A percentile compares a stretch with the other conserved stretches of the same genome.
Evolutionary conservation across 2,888 invertebrate species (phyloP).

Genomic region (Drosophila rellima): DNA sequence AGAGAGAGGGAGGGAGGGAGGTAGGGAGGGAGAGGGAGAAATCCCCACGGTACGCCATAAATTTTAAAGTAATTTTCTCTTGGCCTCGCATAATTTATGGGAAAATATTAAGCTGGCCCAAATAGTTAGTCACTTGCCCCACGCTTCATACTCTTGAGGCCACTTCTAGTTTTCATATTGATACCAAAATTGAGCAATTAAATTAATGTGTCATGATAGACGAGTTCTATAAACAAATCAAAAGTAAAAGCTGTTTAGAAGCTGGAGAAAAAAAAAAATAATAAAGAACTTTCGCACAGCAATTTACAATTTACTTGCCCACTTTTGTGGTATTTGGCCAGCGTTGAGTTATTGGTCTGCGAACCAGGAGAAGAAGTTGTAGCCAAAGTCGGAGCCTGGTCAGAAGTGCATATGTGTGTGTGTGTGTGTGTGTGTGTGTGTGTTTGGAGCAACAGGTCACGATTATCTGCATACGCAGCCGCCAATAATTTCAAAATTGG

Average conservation of each 20-base stretch:
- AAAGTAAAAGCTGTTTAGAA: constrained; percentile 10
- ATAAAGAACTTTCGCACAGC: constrained; percentile 51
- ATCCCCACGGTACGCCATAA: constrained; percentile 69
- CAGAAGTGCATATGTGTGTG: constrained; percentile 31
- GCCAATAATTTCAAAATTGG: constrained; percentile 83
- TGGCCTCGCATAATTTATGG: constrained; percentile 77
- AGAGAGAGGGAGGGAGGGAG: background rate
- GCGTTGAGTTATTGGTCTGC: constrained; percentile 60
- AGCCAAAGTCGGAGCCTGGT: constrained; percentile 1
- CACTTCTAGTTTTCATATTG: no score
- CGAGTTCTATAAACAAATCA: constrained; percentile 43
- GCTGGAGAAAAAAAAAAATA: constrained; percentile 16
- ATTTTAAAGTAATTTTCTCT: constrained; percentile 82
- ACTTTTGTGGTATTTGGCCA: constrained; percentile 42
- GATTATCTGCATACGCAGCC: constrained; percentile 83
- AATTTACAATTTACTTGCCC: constrained; percentile 39
- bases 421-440: constrained; percentile 39
- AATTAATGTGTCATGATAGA: constrained; percentile 57
- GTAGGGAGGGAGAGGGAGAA: background rate
- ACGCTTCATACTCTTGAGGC: no score
- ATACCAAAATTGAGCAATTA: constrained; percentile 76
- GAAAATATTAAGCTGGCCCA: constrained; percentile 75
- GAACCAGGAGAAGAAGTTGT: constrained; percentile 5
- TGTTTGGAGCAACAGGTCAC: constrained; percentile 79
- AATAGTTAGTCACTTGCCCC: no score